Evolutionary conservation across 2,888 invertebrate species (phyloP).

Genomic region (Lycia hirtaria): DNA sequence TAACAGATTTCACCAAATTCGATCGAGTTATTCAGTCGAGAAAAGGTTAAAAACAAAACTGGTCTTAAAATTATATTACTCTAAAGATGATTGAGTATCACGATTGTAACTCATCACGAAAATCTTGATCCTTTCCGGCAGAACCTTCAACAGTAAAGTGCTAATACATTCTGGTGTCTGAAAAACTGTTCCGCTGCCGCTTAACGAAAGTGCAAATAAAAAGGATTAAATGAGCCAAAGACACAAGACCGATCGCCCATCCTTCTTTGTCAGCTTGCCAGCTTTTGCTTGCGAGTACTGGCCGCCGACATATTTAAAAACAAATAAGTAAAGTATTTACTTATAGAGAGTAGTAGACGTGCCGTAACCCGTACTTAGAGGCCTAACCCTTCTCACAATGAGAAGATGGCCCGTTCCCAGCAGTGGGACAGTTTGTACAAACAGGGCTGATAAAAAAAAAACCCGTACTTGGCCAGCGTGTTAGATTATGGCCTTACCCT

Average conservation of each 20-base stretch:
- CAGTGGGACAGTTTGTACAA: no score
- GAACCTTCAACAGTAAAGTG: background rate
- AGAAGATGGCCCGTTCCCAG: no score
- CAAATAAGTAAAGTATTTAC: no score
- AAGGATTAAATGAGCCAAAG: conserved; percentile 9
- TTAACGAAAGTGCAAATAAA: conserved; percentile 14
- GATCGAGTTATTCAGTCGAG: no score
- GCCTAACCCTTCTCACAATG: no score
- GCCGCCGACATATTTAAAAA: background rate
- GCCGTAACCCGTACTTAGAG: background rate
- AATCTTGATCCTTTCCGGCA: conserved; percentile 8
- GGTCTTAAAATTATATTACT: no score
- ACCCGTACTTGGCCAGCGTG: no score
- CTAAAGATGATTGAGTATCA: background rate
- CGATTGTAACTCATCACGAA: conserved; percentile 5
- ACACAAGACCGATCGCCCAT: conserved; percentile 10
- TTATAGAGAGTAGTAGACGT: no score
- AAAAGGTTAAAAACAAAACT: no score
- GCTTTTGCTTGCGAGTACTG: background rate
- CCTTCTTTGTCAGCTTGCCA: conserved; percentile 1
- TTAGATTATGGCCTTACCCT: no score
- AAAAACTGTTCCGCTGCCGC: background rate
- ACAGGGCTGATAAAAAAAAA: no score
- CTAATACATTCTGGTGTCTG: background rate
- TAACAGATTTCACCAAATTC: no score